Conservation (phyloP, 2,113 vertebrate genomes). For the Sphyrna mokarran region DNA sequence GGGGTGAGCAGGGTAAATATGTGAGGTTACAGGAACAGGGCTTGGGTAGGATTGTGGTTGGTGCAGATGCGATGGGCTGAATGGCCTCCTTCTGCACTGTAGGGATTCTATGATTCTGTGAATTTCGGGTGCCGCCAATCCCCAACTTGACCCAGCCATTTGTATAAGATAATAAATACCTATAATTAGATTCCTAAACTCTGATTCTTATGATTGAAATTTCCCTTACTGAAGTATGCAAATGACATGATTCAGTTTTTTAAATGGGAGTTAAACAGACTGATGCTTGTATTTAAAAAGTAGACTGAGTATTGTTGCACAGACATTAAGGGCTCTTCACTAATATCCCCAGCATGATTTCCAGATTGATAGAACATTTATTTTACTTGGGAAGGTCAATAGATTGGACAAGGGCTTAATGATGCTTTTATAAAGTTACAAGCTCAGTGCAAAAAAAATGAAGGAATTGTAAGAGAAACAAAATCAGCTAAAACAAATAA, state of each 20-base stretch:
- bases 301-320: no score
- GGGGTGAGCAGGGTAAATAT: no score
- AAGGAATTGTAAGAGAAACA: neutral
- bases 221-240: neutral
- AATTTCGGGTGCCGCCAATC: no score
- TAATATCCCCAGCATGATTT: no score
- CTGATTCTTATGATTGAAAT: neutral
- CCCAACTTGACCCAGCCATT: neutral
- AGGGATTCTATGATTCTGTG: no score
- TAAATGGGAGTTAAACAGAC: neutral
- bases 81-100: no score
- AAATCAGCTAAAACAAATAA: neutral
- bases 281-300: no score
- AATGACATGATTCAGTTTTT: neutral
- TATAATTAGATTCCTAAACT: neutral
- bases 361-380: neutral
- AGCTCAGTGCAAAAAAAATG: neutral
- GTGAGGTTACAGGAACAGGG: no score
- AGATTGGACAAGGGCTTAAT: no score
- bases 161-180: neutral
- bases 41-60: no score
- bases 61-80: no score
- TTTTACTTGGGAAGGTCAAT: neutral
- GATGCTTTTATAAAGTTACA: neutral
- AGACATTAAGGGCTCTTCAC: neutral